A percentile compares a stretch with the other conserved stretches of the same genome.
Conservation (phyloP, 2,888 invertebrate species). For the Eucriotettix oculatus region DNA sequence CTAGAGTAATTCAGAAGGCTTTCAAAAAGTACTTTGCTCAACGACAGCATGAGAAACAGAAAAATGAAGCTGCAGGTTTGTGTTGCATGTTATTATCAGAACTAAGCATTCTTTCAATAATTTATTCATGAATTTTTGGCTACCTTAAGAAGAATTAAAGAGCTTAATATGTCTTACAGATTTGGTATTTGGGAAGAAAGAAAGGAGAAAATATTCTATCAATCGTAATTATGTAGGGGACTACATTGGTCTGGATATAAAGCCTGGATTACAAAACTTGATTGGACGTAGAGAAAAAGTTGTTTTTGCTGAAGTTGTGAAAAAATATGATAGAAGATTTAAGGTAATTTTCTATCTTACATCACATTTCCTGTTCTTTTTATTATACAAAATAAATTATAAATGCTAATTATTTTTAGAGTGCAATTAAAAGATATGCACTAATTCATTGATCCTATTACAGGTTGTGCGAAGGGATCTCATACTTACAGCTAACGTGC, state of each 20-base stretch:
- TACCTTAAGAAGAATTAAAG: too few species aligned
- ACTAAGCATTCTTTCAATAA: too few species aligned
- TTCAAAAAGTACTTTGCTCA: slow-evolving; percentile 44
- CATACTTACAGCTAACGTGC: slow-evolving; percentile 36
- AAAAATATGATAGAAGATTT: slow-evolving; percentile 47
- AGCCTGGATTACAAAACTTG: slow-evolving; percentile 35
- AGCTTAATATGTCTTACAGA: slow-evolving; percentile 12
- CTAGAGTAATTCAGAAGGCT: slow-evolving; percentile 46
- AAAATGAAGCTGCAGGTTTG: slow-evolving; percentile 33
- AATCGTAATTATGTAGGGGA: slow-evolving; percentile 51
- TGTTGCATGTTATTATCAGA: not conserved
- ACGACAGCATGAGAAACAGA: slow-evolving; percentile 36
- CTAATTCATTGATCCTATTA: not conserved
- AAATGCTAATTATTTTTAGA: too few species aligned
- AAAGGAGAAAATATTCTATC: slow-evolving; percentile 39
- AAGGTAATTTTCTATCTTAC: slow-evolving; percentile 27
- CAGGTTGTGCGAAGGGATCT: slow-evolving; percentile 31
- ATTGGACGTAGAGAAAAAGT: slow-evolving; percentile 44
- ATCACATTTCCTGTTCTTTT: not conserved
- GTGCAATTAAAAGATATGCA: too few species aligned
- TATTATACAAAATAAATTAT: not conserved
- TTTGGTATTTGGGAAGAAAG: slow-evolving; percentile 36
- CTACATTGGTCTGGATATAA: slow-evolving; percentile 46
- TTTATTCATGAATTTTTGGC: too few species aligned
- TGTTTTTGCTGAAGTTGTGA: slow-evolving; percentile 44